phyloP scores from a whole-genome alignment of 2,797 vertebrate species.

The Apogon talboti region DNA sequence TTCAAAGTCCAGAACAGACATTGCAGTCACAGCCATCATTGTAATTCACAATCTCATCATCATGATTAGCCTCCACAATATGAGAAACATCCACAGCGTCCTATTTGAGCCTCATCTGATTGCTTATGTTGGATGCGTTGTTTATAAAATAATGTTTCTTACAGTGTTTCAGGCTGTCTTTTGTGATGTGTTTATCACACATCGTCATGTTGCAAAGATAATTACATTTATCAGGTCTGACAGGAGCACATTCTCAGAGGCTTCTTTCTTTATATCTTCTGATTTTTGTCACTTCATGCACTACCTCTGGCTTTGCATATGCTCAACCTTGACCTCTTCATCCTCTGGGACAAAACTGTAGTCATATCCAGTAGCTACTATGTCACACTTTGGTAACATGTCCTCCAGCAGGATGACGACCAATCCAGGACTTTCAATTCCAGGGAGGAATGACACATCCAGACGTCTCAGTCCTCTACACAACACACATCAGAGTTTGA shows the following conservation, averaged over 20 bases:
- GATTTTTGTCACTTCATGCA: not conserved
- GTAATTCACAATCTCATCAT: too few relatives aligned
- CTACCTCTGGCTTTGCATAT: slow-evolving; percentile 19
- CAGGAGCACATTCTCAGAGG: not conserved
- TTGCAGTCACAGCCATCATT: too few relatives aligned
- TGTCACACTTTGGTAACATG: slow-evolving; percentile 87
- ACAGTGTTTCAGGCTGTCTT: too few relatives aligned
- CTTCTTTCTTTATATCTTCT: not conserved
- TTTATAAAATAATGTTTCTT: too few relatives aligned
- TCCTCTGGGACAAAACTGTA: slow-evolving; percentile 40
- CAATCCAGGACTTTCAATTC: slow-evolving; percentile 80
- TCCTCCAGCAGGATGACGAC: slow-evolving; percentile 89
- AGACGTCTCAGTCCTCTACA: slow-evolving; percentile 84
- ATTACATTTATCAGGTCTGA: not conserved
- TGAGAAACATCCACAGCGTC: too few relatives aligned
- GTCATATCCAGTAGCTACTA: slow-evolving; percentile 77
- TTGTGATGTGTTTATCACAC: too few relatives aligned
- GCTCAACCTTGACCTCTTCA: slow-evolving; percentile 4
- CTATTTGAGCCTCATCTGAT: too few relatives aligned
- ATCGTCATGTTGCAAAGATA: too few relatives aligned
- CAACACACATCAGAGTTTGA: not conserved
- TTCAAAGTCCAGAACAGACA: too few relatives aligned
- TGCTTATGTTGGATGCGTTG: too few relatives aligned
- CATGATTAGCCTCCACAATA: too few relatives aligned
- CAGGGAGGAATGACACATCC: slow-evolving; percentile 84